Percentiles rank a stretch among this genome's conserved stretches.
Evolutionary conservation across 2,113 vertebrate genomes (phyloP).

Genomic region (Octodon degus): DNA sequence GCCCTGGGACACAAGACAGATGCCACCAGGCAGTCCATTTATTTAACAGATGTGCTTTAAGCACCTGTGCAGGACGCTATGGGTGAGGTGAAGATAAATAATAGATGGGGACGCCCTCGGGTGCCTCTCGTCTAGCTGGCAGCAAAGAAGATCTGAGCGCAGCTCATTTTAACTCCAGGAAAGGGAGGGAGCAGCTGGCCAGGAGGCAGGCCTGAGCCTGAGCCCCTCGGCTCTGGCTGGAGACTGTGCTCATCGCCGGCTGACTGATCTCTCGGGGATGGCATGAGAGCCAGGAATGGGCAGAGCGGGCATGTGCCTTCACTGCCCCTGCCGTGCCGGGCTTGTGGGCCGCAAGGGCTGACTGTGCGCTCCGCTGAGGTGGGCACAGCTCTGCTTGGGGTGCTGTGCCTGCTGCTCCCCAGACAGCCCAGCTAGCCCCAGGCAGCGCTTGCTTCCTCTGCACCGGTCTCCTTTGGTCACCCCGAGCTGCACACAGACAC

Average conservation of each 20-base stretch:
- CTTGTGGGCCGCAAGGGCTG: not conserved
- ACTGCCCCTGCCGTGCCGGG: not conserved
- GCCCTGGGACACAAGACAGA: not conserved
- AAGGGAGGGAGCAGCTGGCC: not conserved
- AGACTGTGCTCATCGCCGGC: not conserved
- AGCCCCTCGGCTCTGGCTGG: not conserved
- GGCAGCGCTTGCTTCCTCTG: not conserved
- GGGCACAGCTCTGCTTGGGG: not conserved
- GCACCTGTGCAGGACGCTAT: not conserved
- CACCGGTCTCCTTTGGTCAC: not conserved
- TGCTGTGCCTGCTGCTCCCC: not conserved
- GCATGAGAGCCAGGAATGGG: not conserved
- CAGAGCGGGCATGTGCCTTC: not conserved
- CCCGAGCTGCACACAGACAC: too few relatives aligned
- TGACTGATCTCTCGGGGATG: not conserved
- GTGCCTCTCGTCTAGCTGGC: not conserved
- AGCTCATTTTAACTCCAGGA: not conserved
- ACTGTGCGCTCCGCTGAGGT: not conserved
- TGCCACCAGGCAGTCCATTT: not conserved
- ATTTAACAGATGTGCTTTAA: not conserved
- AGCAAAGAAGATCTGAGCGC: not conserved
- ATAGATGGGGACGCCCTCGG: not conserved
- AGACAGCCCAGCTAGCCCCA: not conserved
- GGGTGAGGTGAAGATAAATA: not conserved
- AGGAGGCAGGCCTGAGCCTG: not conserved